These are phyloP conservation scores for Cettia cetti DNA, from an alignment of 2,113 vertebrate genomes.

Conservation along the genomic window DNA sequence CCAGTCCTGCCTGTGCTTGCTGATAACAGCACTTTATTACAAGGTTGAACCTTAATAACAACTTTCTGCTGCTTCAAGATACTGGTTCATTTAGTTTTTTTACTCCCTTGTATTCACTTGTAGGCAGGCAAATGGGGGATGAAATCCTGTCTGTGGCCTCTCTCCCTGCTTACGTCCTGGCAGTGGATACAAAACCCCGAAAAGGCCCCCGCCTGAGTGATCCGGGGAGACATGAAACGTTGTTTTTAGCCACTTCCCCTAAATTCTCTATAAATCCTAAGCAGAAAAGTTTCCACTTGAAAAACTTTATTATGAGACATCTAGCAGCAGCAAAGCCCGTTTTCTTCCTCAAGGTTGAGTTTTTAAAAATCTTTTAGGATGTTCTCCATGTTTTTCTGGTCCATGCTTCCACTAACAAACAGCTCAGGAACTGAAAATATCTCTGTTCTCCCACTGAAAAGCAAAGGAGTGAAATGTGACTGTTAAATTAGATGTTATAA, in stretches of 20 bases:
- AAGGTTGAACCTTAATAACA: neutral
- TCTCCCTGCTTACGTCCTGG: neutral
- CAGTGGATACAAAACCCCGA: neutral
- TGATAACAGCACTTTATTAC: neutral
- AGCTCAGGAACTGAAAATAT: neutral
- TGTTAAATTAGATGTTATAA: neutral
- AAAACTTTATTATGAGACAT: neutral
- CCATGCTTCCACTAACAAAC: neutral
- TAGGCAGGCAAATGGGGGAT: neutral
- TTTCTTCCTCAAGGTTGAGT: neutral
- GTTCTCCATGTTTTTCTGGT: neutral
- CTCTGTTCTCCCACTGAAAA: neutral
- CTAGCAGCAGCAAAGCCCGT: neutral
- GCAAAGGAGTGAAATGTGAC: neutral
- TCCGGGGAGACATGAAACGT: fast-evolving
- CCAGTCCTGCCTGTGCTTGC: neutral
- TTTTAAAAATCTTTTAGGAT: neutral
- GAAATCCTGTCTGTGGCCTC: neutral
- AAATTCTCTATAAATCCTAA: neutral
- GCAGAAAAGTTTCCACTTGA: neutral
- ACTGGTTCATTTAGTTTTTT: neutral
- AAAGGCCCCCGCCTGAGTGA: neutral
- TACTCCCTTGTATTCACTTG: neutral
- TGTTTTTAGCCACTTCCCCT: neutral
- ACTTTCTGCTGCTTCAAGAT: neutral